A percentile compares a stretch with the other conserved stretches of the same genome.
Conservation (phyloP, 2,888 invertebrate species). For the Neoscelio sp. region DNA sequence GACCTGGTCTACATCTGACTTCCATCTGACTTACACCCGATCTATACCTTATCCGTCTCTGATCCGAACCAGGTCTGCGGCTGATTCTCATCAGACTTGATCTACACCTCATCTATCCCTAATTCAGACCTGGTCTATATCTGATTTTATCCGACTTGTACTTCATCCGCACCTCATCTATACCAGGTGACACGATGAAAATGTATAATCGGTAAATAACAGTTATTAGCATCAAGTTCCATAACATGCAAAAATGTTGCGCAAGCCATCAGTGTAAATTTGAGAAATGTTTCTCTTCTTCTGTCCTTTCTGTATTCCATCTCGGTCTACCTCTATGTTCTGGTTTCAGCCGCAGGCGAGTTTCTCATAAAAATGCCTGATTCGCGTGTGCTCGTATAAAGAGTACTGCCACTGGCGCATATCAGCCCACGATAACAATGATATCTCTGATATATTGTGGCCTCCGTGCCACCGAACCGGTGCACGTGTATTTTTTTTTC, state of each 20-base stretch:
- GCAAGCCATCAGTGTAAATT: slow-evolving; percentile 36
- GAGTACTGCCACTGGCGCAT: slow-evolving; percentile 63
- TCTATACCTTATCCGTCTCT: too few species aligned
- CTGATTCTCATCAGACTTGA: too few species aligned
- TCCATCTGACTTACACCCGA: too few species aligned
- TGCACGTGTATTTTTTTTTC: slow-evolving; percentile 56
- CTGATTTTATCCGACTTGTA: too few species aligned
- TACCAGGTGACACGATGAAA: too few species aligned
- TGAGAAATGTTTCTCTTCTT: slow-evolving; percentile 49
- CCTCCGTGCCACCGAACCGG: slow-evolving; percentile 64
- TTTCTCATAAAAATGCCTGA: slow-evolving; percentile 82
- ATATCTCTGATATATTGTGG: slow-evolving; percentile 82
- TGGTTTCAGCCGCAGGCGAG: slow-evolving; percentile 70
- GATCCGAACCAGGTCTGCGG: too few species aligned
- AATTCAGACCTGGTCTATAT: too few species aligned
- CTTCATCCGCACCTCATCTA: too few species aligned
- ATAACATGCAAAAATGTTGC: slow-evolving; percentile 8
- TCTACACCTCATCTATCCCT: too few species aligned
- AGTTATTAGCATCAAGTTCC: background rate
- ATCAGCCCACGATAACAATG: slow-evolving; percentile 80
- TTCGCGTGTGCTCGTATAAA: slow-evolving; percentile 75
- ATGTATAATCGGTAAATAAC: slow-evolving; percentile 14
- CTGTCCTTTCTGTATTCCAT: slow-evolving; percentile 27
- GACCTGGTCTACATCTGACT: too few species aligned
- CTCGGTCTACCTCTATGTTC: slow-evolving; percentile 37